phyloP scores from a whole-genome alignment of 92 coral and sea anemone genomes.

The Umimayanthus kanabou region DNA sequence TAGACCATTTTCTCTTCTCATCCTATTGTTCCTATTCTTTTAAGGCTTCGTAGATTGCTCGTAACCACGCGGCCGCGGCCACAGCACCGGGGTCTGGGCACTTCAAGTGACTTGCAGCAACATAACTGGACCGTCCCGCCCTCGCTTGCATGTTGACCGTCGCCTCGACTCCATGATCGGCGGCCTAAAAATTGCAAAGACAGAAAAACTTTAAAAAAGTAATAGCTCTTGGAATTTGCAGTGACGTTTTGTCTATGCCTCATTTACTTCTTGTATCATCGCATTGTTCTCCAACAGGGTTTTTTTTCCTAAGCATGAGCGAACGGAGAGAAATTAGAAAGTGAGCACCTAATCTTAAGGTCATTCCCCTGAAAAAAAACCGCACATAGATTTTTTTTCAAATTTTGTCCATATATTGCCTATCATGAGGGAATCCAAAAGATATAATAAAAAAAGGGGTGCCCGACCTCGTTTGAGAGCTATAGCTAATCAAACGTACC shows the following conservation, averaged over 20 bases:
- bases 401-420: too few species aligned
- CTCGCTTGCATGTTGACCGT: conserved; percentile 93
- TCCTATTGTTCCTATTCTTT: conserved; percentile 41
- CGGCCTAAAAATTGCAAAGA: conserved; percentile 62
- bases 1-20: too few species aligned
- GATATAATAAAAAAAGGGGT: too few species aligned
- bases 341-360: neutral
- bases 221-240: too few species aligned
- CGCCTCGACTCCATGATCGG: conserved; percentile 86
- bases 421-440: too few species aligned
- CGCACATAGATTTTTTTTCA: too few species aligned
- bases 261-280: neutral
- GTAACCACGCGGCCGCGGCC: conserved; percentile 83
- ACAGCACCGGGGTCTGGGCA: conserved; percentile 96
- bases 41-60: conserved; percentile 78
- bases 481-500: too few species aligned
- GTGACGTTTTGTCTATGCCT: neutral
- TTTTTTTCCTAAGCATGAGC: neutral
- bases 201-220: neutral
- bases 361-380: too few species aligned
- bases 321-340: neutral
- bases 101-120: conserved; percentile 70
- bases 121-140: conserved; percentile 97
- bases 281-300: neutral
- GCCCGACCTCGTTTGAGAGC: too few species aligned